A percentile compares a stretch with the other conserved stretches of the same genome.
Evolutionary conservation across 2,113 vertebrate genomes (phyloP).

Genomic region (Gymnocephalus cernua): DNA sequence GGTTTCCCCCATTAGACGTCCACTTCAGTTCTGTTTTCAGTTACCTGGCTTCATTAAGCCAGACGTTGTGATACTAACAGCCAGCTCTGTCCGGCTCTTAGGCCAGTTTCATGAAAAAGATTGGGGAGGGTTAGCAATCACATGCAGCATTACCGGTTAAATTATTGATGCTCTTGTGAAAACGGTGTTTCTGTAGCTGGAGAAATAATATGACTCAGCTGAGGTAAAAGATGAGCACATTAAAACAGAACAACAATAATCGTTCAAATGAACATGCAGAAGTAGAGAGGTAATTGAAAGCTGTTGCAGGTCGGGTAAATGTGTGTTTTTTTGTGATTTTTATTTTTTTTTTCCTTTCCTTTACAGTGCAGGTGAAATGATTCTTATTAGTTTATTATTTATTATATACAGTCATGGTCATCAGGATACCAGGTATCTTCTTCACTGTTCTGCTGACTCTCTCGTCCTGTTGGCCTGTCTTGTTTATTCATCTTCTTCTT

Average conservation of each 20-base stretch:
- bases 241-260: neutral
- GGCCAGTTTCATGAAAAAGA: neutral
- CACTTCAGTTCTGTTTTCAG: conserved; percentile 11
- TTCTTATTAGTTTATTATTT: neutral
- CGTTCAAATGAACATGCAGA: neutral
- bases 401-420: conserved; percentile 37
- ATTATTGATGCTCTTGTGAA: conserved; percentile 20
- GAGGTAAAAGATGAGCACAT: conserved; percentile 3
- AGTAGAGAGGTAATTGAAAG: neutral
- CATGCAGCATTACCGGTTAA: neutral
- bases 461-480: conserved; percentile 35
- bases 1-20: neutral
- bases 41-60: conserved; percentile 22
- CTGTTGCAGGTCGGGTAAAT: neutral
- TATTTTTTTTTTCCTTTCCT: neutral
- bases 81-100: neutral
- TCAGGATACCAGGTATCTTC: conserved; percentile 49
- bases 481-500: conserved; percentile 51
- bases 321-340: neutral
- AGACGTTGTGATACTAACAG: neutral
- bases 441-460: conserved; percentile 45
- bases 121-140: neutral
- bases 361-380: conserved; percentile 5
- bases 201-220: conserved; percentile 17
- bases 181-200: conserved; percentile 11